Evolutionary conservation across 1,140 invertebrate genomes (phyloP).

Genomic region (Papilio aristodemus): DNA sequence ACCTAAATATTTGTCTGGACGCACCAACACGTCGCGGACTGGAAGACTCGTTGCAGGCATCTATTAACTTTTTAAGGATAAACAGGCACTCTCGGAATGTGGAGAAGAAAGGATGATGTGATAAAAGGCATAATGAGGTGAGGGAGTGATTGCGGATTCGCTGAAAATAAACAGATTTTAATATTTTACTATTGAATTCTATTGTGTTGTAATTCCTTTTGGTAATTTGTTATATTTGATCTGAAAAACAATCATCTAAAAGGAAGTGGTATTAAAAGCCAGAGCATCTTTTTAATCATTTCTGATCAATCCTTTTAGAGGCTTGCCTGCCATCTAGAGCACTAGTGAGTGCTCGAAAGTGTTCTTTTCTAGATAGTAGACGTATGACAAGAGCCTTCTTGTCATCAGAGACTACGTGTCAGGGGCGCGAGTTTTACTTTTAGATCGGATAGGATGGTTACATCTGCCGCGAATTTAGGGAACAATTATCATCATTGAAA

Average conservation of each 20-base stretch:
- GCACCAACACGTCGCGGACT: slow-evolving; percentile 92
- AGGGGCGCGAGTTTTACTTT: too few relatives aligned
- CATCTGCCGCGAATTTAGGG: too few relatives aligned
- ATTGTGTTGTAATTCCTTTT: background rate
- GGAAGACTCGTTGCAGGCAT: slow-evolving; percentile 97
- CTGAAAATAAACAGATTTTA: slow-evolving; percentile 78
- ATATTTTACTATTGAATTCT: too few relatives aligned
- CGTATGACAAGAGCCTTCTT: too few relatives aligned
- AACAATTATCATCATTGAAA: background rate
- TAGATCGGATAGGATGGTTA: too few relatives aligned
- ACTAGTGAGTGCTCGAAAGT: too few relatives aligned
- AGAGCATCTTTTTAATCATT: too few relatives aligned
- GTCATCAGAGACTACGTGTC: too few relatives aligned
- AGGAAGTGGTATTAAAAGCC: background rate
- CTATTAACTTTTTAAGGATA: slow-evolving; percentile 96
- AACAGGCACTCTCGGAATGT: slow-evolving; percentile 98
- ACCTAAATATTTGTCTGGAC: slow-evolving; percentile 92
- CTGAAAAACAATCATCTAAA: background rate
- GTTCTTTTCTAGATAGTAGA: too few relatives aligned
- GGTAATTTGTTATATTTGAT: background rate
- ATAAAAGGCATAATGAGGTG: slow-evolving; percentile 98
- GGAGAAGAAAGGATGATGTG: slow-evolving; percentile 99
- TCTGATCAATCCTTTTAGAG: too few relatives aligned
- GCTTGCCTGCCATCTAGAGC: too few relatives aligned
- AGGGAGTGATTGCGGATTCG: slow-evolving; percentile 93